phyloP scores from a whole-genome alignment of 2,888 invertebrate species.

The Ischnura elegans region DNA sequence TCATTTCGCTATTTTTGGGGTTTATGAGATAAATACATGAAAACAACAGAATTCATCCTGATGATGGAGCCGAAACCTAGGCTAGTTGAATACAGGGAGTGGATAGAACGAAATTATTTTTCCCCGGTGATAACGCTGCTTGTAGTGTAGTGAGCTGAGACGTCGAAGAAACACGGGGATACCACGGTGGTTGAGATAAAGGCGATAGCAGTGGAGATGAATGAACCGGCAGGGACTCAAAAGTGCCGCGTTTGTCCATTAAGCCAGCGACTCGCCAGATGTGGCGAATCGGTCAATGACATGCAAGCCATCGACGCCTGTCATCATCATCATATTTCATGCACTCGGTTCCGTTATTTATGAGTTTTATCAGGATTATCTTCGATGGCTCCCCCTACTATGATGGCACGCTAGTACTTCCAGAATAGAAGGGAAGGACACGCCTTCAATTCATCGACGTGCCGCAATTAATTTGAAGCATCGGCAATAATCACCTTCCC shows the following conservation, averaged over 20 bases:
- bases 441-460: not conserved
- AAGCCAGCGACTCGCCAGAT: constrained; percentile 24
- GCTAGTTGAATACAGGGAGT: no score
- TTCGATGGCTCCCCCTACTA: not conserved
- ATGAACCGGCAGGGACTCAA: not conserved
- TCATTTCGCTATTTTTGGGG: no score
- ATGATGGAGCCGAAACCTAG: no score
- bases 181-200: not conserved
- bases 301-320: not conserved
- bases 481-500: not conserved
- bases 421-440: not conserved
- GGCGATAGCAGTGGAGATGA: not conserved
- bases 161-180: not conserved
- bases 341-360: not conserved
- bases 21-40: no score
- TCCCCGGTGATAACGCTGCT: no score
- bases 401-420: not conserved
- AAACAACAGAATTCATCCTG: no score
- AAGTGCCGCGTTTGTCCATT: constrained; percentile 14
- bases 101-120: no score
- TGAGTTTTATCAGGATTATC: constrained; percentile 21
- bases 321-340: constrained; percentile 23
- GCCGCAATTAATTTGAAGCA: not conserved
- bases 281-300: constrained; percentile 31
- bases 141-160: not conserved